Conservation (phyloP, 2,797 vertebrate genomes). For the Percopsis omiscomaycus region DNA sequence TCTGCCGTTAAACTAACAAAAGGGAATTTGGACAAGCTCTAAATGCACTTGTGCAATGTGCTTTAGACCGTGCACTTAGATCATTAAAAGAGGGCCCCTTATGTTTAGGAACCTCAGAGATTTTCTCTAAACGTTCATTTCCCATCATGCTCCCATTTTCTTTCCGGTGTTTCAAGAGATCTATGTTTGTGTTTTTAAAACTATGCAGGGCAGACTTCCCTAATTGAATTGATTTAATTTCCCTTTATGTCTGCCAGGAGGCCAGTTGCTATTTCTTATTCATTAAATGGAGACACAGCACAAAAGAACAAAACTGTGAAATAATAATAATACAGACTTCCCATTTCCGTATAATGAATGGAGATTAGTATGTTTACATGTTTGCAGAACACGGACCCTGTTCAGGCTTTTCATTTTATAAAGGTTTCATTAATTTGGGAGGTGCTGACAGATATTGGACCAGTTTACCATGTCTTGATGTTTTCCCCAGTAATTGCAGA, state of each 20-base stretch:
- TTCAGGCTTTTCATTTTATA: conserved; percentile 39
- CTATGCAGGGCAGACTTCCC: neutral
- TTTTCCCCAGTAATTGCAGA: conserved; percentile 9
- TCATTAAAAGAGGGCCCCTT: too few species aligned
- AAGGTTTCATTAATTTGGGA: conserved; percentile 51
- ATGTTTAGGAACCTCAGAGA: too few species aligned
- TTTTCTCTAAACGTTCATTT: too few species aligned
- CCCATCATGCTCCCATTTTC: neutral
- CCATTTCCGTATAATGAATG: conserved; percentile 21
- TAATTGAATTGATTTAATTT: conserved; percentile 30
- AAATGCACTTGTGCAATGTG: too few species aligned
- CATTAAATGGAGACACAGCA: conserved; percentile 2
- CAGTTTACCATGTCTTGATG: conserved; percentile 30
- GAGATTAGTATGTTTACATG: conserved; percentile 39
- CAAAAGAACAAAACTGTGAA: conserved; percentile 1
- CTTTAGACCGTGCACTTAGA: too few species aligned
- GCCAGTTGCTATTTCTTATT: conserved; percentile 5
- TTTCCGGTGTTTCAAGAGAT: neutral
- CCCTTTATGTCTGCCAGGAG: conserved; percentile 6
- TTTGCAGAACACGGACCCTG: conserved; percentile 54
- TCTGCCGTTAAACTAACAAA: too few species aligned
- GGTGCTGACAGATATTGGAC: conserved; percentile 53
- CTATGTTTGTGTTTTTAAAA: neutral
- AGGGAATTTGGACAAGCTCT: too few species aligned
- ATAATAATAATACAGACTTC: conserved; percentile 8